Base-by-base conservation (phyloP, 2,888 invertebrate species). In the Tridacna crocea region DNA sequence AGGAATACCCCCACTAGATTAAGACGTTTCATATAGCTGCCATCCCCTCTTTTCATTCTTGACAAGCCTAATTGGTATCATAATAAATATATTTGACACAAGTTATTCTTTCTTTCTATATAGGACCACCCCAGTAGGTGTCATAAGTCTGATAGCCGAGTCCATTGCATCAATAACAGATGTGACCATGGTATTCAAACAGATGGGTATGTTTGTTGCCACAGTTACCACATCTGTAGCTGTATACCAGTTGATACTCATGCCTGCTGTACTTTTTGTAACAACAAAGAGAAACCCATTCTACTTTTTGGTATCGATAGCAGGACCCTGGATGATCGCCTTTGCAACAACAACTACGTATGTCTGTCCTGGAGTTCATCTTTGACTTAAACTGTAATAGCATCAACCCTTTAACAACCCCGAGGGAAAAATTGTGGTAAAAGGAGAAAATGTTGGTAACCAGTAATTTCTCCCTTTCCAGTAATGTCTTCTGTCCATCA, bases 301-400 rank as follows among this genome's bases (percentile, higher is more conserved):
- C 77, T 61, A 46, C 17, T 88, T 86, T 72, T 75, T 91, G 13
- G 24, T 89, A 3, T 83, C 80, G 8, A 87, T 90, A 46, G 72
- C 81, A 15, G 76, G 88, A 47, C 87, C 92, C 1, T 91, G 89
- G 88, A 70, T 92, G 72, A 89, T 92, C 11, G 89, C 87, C 6
- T 91, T 92, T 77, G 92, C 92, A 8, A 73, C 92, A 2, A 89
- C 91, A 0, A 90, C 90, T 87, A 89, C 91, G 93, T 93, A 83
- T 90, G 92, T 89, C 17, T 74, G 2, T 36, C 36, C 2, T 36
- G 36, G 36, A 36, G 36, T 4, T 48, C 8, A n/a, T 55, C 2
- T 55, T 2, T 55, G 55, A 19, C 55, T 55, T n/a, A 3, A 3
- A 17, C 55, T 55, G 4, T 55, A 3, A 55, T 2, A 55, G 55